A percentile compares a stretch with the other conserved stretches of the same genome.
Conservation (phyloP, 2,113 vertebrate genomes). For the Chaetura pelagica region DNA sequence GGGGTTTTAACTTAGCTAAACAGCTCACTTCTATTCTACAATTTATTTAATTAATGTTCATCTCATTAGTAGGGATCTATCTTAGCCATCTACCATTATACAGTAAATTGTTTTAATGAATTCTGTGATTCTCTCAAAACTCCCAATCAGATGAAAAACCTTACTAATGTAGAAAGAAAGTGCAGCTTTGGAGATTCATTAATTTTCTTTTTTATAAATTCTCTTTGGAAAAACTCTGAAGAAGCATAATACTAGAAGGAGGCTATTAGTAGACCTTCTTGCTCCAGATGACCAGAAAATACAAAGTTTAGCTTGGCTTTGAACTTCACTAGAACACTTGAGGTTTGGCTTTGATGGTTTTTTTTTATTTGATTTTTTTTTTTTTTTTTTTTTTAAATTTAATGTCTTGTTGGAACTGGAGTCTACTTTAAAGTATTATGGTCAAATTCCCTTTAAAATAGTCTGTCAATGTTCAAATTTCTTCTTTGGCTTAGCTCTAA, state of each 20-base stretch:
- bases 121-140: conserved; percentile 71
- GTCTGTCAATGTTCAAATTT: not conserved
- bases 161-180: conserved; percentile 58
- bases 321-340: not conserved
- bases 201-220: conserved; percentile 49
- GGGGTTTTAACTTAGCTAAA: conserved; percentile 42
- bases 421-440: not conserved
- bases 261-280: not conserved
- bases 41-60: conserved; percentile 72
- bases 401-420: not conserved
- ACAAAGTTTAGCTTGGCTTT: not conserved
- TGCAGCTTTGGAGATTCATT: conserved; percentile 60
- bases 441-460: not conserved
- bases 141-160: conserved; percentile 55
- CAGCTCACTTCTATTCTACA: conserved; percentile 41
- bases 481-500: not conserved
- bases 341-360: not conserved
- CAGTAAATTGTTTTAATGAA: conserved; percentile 72
- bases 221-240: conserved; percentile 27
- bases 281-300: not conserved
- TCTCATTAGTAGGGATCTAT: conserved; percentile 69
- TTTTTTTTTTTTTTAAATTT: not conserved
- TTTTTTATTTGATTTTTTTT: not conserved
- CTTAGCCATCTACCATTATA: conserved; percentile 66
- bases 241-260: not conserved